These are phyloP conservation scores for Rhinogobio ventralis DNA, from an alignment of 2,797 vertebrate species.

Conservation along the genomic window DNA sequence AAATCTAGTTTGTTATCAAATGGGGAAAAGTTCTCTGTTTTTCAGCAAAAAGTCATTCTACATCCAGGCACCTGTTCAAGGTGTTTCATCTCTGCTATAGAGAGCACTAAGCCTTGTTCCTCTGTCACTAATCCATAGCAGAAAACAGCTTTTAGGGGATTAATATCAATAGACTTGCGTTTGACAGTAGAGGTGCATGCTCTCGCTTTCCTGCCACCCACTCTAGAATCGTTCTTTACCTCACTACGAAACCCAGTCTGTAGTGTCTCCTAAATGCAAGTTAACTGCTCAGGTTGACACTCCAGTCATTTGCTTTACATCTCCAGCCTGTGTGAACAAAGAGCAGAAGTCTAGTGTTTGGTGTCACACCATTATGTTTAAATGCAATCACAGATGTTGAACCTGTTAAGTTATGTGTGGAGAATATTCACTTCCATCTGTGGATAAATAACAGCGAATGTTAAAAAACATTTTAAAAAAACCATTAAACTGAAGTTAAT, in stretches of 20 bases:
- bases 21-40: not conserved
- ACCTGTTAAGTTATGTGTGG: too few relatives aligned
- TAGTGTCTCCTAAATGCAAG: conserved; percentile 43
- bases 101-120: conserved; percentile 77
- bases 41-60: conserved; percentile 63
- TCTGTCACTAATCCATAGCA: conserved; percentile 77
- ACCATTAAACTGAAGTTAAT: too few relatives aligned
- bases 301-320: conserved; percentile 37
- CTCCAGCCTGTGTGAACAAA: conserved; percentile 58
- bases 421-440: too few relatives aligned
- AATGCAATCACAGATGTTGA: conserved; percentile 8
- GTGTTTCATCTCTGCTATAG: conserved; percentile 76
- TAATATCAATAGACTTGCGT: conserved; percentile 72
- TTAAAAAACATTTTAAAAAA: too few relatives aligned
- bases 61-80: conserved; percentile 76
- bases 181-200: conserved; percentile 44
- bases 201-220: conserved; percentile 17
- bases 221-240: conserved; percentile 18
- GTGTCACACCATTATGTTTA: not conserved
- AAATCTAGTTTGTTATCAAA: not conserved
- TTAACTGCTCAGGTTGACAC: conserved; percentile 61
- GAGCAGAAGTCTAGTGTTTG: not conserved
- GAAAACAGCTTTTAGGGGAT: conserved; percentile 81
- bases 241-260: conserved; percentile 15
- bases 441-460: too few relatives aligned